phyloP scores from a whole-genome alignment of 2,797 vertebrate genomes.

The Poeciliopsis infans region DNA sequence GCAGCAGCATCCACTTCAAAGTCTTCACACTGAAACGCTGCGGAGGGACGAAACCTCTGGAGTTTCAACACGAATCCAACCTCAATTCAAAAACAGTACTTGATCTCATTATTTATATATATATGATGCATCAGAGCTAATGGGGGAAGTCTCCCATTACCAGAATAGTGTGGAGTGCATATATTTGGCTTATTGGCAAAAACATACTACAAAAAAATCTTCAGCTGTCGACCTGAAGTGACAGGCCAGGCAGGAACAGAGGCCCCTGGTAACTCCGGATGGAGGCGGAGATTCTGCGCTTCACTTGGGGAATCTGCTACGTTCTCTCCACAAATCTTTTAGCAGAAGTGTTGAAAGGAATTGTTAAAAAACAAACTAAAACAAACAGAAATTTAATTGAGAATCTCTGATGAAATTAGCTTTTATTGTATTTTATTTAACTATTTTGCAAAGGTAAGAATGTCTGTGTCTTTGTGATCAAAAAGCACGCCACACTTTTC shows the following conservation, averaged over 20 bases:
- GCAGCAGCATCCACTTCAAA: slow-evolving; percentile 63
- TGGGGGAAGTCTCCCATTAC: not conserved
- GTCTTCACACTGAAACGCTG: slow-evolving; percentile 31
- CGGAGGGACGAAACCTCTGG: slow-evolving; percentile 5
- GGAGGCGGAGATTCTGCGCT: not conserved
- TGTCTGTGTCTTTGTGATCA: not conserved
- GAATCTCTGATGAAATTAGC: not conserved
- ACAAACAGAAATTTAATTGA: not conserved
- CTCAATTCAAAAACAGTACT: slow-evolving; percentile 1
- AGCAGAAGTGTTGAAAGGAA: not conserved
- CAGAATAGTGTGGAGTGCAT: not conserved
- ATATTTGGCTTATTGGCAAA: not conserved
- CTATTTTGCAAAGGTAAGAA: not conserved
- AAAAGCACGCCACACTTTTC: not conserved
- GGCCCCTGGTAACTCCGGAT: not conserved
- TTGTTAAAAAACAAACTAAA: not conserved
- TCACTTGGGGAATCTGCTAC: not conserved
- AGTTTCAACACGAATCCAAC: not conserved
- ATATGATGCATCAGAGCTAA: not conserved
- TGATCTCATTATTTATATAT: not conserved
- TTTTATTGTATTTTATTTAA: no score
- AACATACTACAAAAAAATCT: not conserved
- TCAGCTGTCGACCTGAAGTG: not conserved
- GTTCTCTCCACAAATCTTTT: not conserved
- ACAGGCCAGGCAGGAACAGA: not conserved